phyloP scores from a whole-genome alignment of 2,113 vertebrate genomes.

The Rhodinocichla rosea region DNA sequence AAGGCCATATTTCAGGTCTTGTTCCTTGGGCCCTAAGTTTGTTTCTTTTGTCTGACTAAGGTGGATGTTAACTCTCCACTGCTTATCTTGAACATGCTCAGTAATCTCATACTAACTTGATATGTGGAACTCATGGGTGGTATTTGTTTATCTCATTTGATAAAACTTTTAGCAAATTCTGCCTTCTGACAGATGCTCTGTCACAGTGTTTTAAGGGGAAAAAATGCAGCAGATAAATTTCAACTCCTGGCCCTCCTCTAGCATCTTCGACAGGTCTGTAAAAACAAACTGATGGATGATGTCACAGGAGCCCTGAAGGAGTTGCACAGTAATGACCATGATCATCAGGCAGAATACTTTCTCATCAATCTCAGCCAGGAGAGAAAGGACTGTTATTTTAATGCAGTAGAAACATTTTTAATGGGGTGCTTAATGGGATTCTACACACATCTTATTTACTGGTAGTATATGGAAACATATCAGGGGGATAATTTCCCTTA shows the following conservation, averaged over 20 bases:
- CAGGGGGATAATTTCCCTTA: not conserved
- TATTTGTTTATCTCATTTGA: not conserved
- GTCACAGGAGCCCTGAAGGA: not conserved
- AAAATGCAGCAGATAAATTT: not conserved
- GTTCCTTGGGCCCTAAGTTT: not conserved
- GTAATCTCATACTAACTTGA: not conserved
- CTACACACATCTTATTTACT: not conserved
- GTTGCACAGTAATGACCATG: not conserved
- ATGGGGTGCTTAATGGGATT: not conserved
- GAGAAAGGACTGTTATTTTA: not conserved
- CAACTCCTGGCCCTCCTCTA: not conserved
- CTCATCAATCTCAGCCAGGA: not conserved
- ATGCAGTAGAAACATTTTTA: not conserved
- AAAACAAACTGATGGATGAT: not conserved
- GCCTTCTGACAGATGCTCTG: not conserved
- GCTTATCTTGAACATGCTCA: not conserved
- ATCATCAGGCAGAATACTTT: not conserved
- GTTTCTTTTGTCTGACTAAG: not conserved
- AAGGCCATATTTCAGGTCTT: not conserved
- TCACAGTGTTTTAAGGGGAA: not conserved
- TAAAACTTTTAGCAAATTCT: not conserved
- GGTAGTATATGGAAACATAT: not conserved
- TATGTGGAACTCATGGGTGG: not conserved
- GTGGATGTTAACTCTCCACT: not conserved
- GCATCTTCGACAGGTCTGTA: not conserved